Conservation (phyloP, 2,797 vertebrate species). For the Pachyuromys duprasi region DNA sequence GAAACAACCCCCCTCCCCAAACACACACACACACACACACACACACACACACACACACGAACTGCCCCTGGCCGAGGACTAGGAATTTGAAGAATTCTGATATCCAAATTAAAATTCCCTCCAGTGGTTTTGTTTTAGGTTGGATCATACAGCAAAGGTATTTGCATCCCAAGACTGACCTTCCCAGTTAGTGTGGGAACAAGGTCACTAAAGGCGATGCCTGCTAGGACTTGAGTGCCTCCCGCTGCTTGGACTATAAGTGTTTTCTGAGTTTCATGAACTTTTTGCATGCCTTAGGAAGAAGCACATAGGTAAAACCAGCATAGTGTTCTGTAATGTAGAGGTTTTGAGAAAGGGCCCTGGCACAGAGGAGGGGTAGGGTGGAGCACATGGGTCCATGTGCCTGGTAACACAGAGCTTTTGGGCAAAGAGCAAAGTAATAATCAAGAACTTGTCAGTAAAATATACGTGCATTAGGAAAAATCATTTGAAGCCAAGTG, state of each 20-base stretch:
- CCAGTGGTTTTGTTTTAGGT: constrained; percentile 55
- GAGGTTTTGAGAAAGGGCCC: constrained; percentile 77
- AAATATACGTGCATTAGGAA: constrained; percentile 26
- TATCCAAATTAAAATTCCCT: constrained; percentile 54
- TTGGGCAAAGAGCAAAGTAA: constrained; percentile 49
- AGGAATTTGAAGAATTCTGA: constrained; percentile 62
- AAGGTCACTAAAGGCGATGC: constrained; percentile 65
- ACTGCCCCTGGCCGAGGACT: not conserved
- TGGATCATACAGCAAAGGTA: constrained; percentile 30
- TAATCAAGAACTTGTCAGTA: constrained; percentile 4
- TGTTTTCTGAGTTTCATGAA: constrained; percentile 71
- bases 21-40: not conserved
- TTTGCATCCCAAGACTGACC: not conserved
- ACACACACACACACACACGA: not conserved
- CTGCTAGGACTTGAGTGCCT: constrained; percentile 54
- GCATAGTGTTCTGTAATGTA: constrained; percentile 77
- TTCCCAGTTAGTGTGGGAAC: not conserved
- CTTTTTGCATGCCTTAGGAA: constrained; percentile 86
- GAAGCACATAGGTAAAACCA: constrained; percentile 84
- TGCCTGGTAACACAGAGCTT: constrained; percentile 90
- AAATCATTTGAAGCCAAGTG: constrained; percentile 32
- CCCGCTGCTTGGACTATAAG: constrained; percentile 72
- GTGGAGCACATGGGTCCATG: constrained; percentile 86
- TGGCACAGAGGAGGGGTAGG: constrained; percentile 76
- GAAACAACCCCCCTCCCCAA: not conserved